Base-by-base conservation (phyloP, 2,888 invertebrate genomes). In the Ischnura elegans region DNA sequence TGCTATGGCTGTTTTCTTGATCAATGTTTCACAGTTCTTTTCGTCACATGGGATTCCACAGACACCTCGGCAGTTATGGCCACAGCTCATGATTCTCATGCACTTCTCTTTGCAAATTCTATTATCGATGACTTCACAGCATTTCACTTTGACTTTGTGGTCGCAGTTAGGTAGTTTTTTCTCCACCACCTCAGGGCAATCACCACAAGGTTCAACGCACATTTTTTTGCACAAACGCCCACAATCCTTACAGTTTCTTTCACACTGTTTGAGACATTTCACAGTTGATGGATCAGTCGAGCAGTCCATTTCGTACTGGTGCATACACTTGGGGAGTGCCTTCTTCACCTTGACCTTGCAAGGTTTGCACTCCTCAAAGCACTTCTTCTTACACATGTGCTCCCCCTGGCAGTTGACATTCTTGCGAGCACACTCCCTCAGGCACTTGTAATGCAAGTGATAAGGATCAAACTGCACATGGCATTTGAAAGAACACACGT, bases 171-270 rank as follows among this genome's bases (percentile, higher is more conserved):
- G 95, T 36, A 95, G 94, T 42, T 46, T 94, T 95, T 97, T 97
- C 10, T 94, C 94, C 0, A 97, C 96, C 96, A 95, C 95, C 94
- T 95, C 95, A 61, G 93, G 94, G 95, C 97, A 97, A 87, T 96
- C 95, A 25, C 96, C 96, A 94, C 97, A 97, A 1, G 25, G 2
- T 94, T 97, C 96, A 55, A 43, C 95, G 95, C 97, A 97, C 94
- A 95, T 95, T 85, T 95, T 96, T 94, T 95, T 96, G 95, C 97
- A 97, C 94, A 95, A 95, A 95, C 97, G 97, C 5, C 96, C 96
- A 94, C 97, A 97, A 0, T 95, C 94, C 94, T 97, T 94, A 0
- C 19, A 1, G 16, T 93, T 94, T 76, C 96, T 96, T 2, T 95
- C 95, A 95, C 97, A 97, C 0, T 96, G 96, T 94, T 96, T 96